A percentile compares a stretch with the other conserved stretches of the same genome.
phyloP scores from a whole-genome alignment of 2,797 vertebrate species.

The Scolopax bukidnonensis region DNA sequence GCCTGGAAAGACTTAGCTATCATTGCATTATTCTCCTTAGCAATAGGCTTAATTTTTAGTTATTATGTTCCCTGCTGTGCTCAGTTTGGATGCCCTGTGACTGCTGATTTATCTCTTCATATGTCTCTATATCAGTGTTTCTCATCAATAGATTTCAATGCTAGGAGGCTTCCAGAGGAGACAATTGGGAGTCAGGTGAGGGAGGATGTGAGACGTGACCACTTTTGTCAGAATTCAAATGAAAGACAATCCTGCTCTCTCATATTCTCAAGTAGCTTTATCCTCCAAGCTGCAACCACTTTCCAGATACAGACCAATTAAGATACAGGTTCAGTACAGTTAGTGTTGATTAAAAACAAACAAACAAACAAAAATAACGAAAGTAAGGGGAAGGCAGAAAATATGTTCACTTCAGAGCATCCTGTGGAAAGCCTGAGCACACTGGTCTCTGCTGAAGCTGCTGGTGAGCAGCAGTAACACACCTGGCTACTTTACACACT shows the following conservation, averaged over 20 bases:
- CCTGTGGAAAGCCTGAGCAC: not conserved
- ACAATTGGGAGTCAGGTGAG: not conserved
- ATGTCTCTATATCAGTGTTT: not conserved
- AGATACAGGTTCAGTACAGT: not conserved
- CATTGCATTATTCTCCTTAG: constrained; percentile 15
- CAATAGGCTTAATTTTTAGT: not conserved
- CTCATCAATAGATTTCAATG: not conserved
- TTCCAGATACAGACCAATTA: not conserved
- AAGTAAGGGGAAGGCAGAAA: not conserved
- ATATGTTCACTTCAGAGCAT: not conserved
- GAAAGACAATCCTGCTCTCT: not conserved
- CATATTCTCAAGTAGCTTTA: not conserved
- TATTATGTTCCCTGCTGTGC: not conserved
- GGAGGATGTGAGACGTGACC: not conserved
- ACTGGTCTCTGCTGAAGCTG: not conserved
- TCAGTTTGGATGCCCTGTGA: not conserved
- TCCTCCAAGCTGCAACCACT: not conserved
- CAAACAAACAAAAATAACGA: not conserved
- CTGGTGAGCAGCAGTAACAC: not conserved
- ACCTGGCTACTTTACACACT: not conserved
- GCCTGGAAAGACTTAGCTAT: not conserved
- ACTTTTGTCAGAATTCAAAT: not conserved
- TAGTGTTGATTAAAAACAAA: not conserved
- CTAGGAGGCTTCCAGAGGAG: not conserved
- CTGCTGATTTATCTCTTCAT: not conserved